Percentiles rank a stretch among this genome's conserved stretches.
Conservation (phyloP, 2,888 invertebrate species). For the Gymnoscelis rufifasciata region DNA sequence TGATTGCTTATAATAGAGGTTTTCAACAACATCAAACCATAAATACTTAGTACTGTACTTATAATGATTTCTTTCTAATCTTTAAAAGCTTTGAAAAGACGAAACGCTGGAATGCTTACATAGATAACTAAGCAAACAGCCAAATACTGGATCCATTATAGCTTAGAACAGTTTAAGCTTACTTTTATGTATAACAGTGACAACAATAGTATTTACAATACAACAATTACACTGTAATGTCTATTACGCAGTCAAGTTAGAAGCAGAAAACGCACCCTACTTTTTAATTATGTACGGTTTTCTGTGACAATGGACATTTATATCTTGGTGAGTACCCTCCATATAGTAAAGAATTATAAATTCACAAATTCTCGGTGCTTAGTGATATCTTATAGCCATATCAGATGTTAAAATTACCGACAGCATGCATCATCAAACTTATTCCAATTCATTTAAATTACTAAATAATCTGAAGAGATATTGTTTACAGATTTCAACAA, state of each 20-base stretch:
- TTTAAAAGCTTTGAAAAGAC: constrained; percentile 43
- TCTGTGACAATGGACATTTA: not conserved
- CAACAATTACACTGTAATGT: constrained; percentile 63
- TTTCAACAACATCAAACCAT: constrained; percentile 64
- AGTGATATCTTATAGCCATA: no score
- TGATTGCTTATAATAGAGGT: constrained; percentile 63
- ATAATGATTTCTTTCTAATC: constrained; percentile 47
- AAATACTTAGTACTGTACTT: constrained; percentile 67
- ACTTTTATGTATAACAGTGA: constrained; percentile 42
- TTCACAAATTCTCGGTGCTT: no score
- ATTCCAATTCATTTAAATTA: no score
- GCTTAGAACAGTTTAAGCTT: constrained; percentile 30
- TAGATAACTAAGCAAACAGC: constrained; percentile 42
- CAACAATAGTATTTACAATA: constrained; percentile 65
- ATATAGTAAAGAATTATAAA: no score
- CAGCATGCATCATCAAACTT: no score
- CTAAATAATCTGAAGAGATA: no score
- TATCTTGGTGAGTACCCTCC: not conserved
- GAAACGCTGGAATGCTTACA: constrained; percentile 70
- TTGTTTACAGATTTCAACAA: no score
- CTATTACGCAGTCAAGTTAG: constrained; percentile 54
- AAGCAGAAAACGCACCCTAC: constrained; percentile 8
- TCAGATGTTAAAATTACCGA: no score
- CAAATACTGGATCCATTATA: constrained; percentile 28
- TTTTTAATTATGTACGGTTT: not conserved